Evolutionary conservation across 2,113 vertebrate species (phyloP), one percentile per base, ranked within the genome.

Genomic region (Pagrus major): DNA sequence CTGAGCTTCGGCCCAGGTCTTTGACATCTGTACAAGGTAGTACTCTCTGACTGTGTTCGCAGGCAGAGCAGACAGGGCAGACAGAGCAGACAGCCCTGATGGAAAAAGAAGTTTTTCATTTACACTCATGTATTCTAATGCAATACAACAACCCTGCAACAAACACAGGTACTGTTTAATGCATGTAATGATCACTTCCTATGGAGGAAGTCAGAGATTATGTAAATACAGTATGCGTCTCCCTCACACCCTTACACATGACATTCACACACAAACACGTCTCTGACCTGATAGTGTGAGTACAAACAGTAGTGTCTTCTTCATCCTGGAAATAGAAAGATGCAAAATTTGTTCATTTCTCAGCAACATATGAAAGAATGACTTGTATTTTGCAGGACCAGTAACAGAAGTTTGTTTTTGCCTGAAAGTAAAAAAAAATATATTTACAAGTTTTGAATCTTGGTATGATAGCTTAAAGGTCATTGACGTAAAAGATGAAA

Each of bases 231-330:
- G n/a, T 47, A 9, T 15, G 20, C 27, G 2, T 29, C 18, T 46
- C 5, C 15, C 11, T 59, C 29, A 74, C n/a, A 6, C 10, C 3
- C 23, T 49, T 4, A 52, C 23, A 74, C 67, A 64, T 58, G 70
- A 21, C 4, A 15, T 56, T 20, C 31, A 41, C 52, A 73, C 37
- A 79, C 56, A 73, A 16, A 31, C 7, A 29, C n/a, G 1, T 29
- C 23, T 59, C 83, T 83, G 2, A 78, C 82, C 88, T 82, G 84
- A 80, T 52, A 83, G 65, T 59, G 35, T 25, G 71, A 86, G 33
- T 18, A 67, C 55, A 12, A 85, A 44, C 42, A 84, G 58, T 0
- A 80, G 9, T 2, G 39, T 16, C 14, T 1, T 66, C 21, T 15
- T 55, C 86, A 85, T 89, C 52, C 83, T 89, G 78, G 31, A 58